Evolutionary conservation across 2,113 vertebrate species (phyloP).

Genomic region (Solenodon paradoxus): DNA sequence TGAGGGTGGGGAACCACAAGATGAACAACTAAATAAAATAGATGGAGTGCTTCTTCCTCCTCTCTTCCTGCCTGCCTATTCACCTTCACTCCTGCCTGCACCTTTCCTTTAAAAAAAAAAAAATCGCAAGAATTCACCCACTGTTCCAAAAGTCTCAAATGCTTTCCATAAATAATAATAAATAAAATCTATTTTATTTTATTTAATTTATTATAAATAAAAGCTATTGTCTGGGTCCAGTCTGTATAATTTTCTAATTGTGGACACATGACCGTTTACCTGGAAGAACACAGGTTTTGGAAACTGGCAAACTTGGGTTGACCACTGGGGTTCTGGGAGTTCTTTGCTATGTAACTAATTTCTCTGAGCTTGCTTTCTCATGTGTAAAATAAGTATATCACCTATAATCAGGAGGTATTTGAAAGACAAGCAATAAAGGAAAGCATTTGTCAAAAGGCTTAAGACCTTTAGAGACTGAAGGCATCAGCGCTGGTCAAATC

Average conservation of each 20-base stretch:
- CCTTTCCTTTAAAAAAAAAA: too few species aligned
- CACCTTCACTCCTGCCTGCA: too few species aligned
- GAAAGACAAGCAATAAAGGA: neutral
- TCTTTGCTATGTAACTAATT: neutral
- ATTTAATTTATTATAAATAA: too few species aligned
- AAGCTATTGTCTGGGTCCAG: neutral
- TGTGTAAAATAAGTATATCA: neutral
- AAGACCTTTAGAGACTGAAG: neutral
- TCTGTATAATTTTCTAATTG: neutral
- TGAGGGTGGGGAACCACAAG: too few species aligned
- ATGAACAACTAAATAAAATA: too few species aligned
- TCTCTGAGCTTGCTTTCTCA: neutral
- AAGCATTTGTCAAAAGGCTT: neutral
- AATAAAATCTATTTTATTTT: too few species aligned
- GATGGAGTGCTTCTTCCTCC: too few species aligned
- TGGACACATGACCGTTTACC: neutral
- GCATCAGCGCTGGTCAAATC: neutral
- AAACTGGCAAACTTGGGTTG: neutral
- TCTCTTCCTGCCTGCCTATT: too few species aligned
- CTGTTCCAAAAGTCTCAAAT: neutral
- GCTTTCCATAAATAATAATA: neutral
- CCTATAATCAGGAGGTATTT: neutral
- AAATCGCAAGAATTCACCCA: slow-evolving; percentile 13
- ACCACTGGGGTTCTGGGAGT: neutral
- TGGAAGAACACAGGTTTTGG: neutral